A percentile compares a stretch with the other conserved stretches of the same genome.
These are phyloP conservation scores for Periplaneta americana DNA, from an alignment of 1,140 invertebrate genomes.

Conservation along the genomic window DNA sequence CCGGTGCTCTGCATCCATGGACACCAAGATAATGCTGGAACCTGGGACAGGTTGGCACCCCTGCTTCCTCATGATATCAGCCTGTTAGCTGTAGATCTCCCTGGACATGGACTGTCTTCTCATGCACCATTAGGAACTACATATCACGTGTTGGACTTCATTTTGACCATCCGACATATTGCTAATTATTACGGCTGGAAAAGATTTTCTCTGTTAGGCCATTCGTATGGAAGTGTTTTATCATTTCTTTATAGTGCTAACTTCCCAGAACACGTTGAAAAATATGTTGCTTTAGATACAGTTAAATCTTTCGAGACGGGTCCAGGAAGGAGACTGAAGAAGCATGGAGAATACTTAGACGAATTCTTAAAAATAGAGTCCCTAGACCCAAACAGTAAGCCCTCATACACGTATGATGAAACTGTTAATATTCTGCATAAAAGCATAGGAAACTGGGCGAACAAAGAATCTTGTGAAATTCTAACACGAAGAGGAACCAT, in stretches of 20 bases:
- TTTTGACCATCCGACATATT: slow-evolving; percentile 48
- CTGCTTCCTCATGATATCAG: slow-evolving; percentile 24
- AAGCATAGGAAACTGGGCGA: slow-evolving; percentile 44
- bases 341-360: slow-evolving; percentile 35
- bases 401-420: slow-evolving; percentile 52
- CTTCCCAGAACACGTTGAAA: slow-evolving; percentile 53
- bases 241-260: slow-evolving; percentile 48
- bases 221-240: slow-evolving; percentile 59
- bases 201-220: slow-evolving; percentile 58
- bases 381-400: slow-evolving; percentile 42
- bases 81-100: slow-evolving; percentile 26
- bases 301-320: slow-evolving; percentile 44
- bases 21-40: slow-evolving; percentile 36
- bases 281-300: slow-evolving; percentile 55
- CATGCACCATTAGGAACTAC: slow-evolving; percentile 23
- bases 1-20: slow-evolving; percentile 27
- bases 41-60: slow-evolving; percentile 39
- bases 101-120: slow-evolving; percentile 28
- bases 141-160: slow-evolving; percentile 52
- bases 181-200: slow-evolving; percentile 61
- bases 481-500: slow-evolving; percentile 50
- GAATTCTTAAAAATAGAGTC: slow-evolving; percentile 40
- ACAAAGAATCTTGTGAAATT: slow-evolving; percentile 44
- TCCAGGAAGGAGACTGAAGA: slow-evolving; percentile 24
- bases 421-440: slow-evolving; percentile 45